These are phyloP conservation scores for Semicossyphus pulcher DNA, from an alignment of 2,113 vertebrate species.

Conservation along the genomic window DNA sequence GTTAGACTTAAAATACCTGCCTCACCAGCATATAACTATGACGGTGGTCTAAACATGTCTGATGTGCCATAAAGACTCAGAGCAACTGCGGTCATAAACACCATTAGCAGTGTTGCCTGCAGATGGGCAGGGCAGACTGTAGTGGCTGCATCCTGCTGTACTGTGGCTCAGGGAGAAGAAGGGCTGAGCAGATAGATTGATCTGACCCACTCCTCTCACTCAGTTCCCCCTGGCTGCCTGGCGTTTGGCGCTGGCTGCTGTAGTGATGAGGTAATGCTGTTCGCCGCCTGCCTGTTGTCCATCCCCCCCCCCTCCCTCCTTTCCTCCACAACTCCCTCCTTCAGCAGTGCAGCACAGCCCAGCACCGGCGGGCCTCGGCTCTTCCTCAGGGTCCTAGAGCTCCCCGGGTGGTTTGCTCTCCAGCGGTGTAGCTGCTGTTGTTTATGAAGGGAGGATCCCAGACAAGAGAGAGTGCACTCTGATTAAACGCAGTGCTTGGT, in stretches of 20 bases:
- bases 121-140: constrained; percentile 27
- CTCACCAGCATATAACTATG: too few species aligned
- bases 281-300: constrained; percentile 69
- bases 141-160: constrained; percentile 47
- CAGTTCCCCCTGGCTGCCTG: constrained; percentile 56
- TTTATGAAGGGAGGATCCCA: constrained; percentile 45
- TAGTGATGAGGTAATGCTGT: constrained; percentile 83
- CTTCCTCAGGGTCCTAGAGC: constrained; percentile 79
- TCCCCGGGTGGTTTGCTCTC: constrained; percentile 49
- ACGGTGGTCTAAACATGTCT: too few species aligned
- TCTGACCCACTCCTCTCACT: constrained; percentile 69
- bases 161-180: constrained; percentile 40
- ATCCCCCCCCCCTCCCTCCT: constrained; percentile 40
- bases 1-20: constrained; percentile 7
- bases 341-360: constrained; percentile 76
- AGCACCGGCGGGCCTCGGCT: constrained; percentile 49
- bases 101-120: constrained; percentile 41
- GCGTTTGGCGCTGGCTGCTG: constrained; percentile 70
- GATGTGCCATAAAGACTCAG: too few species aligned
- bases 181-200: constrained; percentile 61
- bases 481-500: neutral
- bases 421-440: constrained; percentile 47
- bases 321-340: constrained; percentile 42
- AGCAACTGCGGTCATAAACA: constrained; percentile 22
- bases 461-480: constrained; percentile 5